Percentiles rank a stretch among this genome's conserved stretches.
These are phyloP conservation scores for Melanerpes aurifrons DNA, from an alignment of 2,113 vertebrate genomes.

Conservation along the genomic window DNA sequence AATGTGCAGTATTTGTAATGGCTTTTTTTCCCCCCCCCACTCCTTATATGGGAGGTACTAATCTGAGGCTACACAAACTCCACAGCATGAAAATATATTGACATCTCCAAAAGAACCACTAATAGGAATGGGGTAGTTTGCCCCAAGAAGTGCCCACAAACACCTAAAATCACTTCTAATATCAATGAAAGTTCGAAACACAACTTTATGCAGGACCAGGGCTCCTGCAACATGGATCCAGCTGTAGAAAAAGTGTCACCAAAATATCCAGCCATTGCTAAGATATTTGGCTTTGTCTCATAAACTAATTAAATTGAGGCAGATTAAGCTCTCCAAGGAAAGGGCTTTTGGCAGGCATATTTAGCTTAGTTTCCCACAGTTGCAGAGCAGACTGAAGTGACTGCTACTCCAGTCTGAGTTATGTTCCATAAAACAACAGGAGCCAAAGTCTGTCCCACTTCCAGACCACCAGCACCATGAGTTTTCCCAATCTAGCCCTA, in stretches of 20 bases:
- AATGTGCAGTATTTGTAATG: background rate
- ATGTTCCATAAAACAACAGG: rapidly evolving
- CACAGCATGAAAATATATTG: background rate
- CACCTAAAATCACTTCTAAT: background rate
- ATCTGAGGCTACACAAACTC: background rate
- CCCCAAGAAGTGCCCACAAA: background rate
- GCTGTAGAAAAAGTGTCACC: background rate
- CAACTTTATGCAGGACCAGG: background rate
- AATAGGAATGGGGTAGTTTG: background rate
- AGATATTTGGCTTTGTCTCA: background rate
- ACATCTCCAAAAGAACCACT: background rate
- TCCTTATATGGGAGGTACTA: background rate
- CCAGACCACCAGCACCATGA: background rate
- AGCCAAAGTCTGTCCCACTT: background rate
- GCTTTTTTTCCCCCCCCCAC: rapidly evolving
- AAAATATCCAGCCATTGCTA: background rate
- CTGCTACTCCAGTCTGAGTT: background rate
- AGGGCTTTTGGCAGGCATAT: background rate
- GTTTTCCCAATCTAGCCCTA: background rate
- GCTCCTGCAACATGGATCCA: background rate
- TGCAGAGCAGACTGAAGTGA: background rate
- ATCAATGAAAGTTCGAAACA: background rate
- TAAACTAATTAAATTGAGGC: background rate
- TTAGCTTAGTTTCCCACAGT: background rate
- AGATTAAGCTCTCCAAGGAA: background rate